Conservation (phyloP, 2,797 vertebrate species). For the Pitangus sulphuratus region DNA sequence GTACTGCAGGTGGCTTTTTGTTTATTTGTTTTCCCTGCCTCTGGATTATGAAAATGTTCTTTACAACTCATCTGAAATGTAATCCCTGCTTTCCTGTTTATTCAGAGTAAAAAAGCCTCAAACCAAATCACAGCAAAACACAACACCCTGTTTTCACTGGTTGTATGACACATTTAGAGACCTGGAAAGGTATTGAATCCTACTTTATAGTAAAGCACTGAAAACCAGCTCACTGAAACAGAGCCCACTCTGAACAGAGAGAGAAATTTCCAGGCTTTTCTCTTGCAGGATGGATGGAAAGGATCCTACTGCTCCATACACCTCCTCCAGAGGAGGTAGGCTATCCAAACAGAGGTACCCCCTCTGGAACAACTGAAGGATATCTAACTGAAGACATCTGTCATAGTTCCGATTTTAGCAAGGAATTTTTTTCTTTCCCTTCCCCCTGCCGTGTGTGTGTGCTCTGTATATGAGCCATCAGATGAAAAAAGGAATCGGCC, state of each 20-base stretch:
- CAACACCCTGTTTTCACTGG: not conserved
- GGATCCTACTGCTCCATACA: not conserved
- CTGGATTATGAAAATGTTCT: not conserved
- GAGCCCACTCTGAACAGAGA: not conserved
- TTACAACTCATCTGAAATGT: not conserved
- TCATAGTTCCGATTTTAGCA: no score
- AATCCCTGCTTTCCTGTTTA: not conserved
- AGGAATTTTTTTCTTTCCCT: no score
- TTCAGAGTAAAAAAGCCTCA: not conserved
- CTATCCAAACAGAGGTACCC: not conserved
- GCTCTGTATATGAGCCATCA: no score
- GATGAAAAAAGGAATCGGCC: no score
- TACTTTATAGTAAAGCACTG: not conserved
- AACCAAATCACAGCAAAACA: not conserved
- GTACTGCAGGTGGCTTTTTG: not conserved
- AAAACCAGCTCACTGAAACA: not conserved
- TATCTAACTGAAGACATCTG: no score
- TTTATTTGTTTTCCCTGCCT: not conserved
- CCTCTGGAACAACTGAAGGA: not conserved
- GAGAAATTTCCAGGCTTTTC: not conserved
- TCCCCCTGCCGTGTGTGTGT: no score
- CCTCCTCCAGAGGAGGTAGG: not conserved
- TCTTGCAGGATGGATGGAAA: not conserved
- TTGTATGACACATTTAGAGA: not conserved
- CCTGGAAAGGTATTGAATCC: not conserved